Conservation (phyloP, 2,113 vertebrate species). For the Eulacestoma nigropectus region DNA sequence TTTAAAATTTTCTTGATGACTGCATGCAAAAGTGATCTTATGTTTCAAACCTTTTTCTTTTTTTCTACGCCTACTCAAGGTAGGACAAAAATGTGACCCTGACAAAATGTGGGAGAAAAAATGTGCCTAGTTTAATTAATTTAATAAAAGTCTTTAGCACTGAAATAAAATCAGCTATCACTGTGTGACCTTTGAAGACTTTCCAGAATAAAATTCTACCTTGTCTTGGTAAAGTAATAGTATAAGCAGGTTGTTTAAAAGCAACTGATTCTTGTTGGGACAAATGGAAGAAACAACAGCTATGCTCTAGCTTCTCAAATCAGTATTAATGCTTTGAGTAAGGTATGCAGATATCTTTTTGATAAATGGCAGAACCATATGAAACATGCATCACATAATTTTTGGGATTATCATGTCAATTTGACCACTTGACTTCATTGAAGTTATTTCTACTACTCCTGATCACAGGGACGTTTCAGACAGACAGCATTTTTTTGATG, state of each 20-base stretch:
- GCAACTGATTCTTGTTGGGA: background rate
- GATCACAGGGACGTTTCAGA: background rate
- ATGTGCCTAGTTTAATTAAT: background rate
- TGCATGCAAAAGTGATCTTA: background rate
- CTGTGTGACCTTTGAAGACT: background rate
- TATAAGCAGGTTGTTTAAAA: background rate
- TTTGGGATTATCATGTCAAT: background rate
- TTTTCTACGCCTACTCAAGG: background rate
- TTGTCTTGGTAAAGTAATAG: background rate
- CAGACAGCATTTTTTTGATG: background rate
- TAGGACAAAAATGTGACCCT: background rate
- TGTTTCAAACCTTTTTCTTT: background rate
- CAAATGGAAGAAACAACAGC: background rate
- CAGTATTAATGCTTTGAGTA: background rate
- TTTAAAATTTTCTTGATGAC: background rate
- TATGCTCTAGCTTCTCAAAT: background rate
- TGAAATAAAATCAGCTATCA: slow-evolving; percentile 7
- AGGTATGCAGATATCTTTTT: background rate
- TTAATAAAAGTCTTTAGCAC: background rate
- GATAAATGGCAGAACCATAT: background rate
- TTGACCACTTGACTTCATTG: background rate
- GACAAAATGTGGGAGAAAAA: background rate
- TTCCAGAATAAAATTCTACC: background rate
- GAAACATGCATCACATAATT: background rate
- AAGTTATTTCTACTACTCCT: background rate